A percentile compares a stretch with the other conserved stretches of the same genome.
phyloP scores from a whole-genome alignment of 2,888 invertebrate species.

The Melolontha melolontha region DNA sequence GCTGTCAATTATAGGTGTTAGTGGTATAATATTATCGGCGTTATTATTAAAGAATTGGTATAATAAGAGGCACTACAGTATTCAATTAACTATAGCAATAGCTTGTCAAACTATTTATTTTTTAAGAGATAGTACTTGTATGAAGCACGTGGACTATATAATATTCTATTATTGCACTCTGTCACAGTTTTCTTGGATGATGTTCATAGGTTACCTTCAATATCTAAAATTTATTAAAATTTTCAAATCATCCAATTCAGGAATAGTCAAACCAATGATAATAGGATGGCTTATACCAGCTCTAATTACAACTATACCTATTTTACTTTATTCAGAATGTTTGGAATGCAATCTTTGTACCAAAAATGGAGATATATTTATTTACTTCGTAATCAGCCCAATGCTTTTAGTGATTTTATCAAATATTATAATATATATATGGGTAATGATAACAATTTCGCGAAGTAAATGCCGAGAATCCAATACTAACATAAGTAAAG shows the following conservation, averaged over 20 bases:
- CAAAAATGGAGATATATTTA: constrained; percentile 26
- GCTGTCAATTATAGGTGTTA: constrained; percentile 13
- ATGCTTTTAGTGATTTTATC: constrained; percentile 21
- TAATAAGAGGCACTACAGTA: constrained; percentile 11
- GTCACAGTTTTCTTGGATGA: constrained; percentile 40
- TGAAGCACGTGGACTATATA: constrained; percentile 24
- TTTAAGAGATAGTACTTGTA: constrained; percentile 4
- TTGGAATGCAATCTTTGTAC: constrained; percentile 24
- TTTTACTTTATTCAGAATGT: constrained; percentile 21
- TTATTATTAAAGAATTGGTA: constrained; percentile 20
- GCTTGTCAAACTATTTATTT: constrained; percentile 22
- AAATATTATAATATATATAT: constrained; percentile 30
- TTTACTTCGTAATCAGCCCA: constrained; percentile 33
- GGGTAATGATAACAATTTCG: constrained; percentile 30
- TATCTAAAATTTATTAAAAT: constrained; percentile 36
- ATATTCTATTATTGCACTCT: constrained; percentile 33
- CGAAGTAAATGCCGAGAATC: constrained; percentile 14
- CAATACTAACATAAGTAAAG: neutral
- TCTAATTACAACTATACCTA: constrained; percentile 22
- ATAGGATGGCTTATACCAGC: constrained; percentile 31
- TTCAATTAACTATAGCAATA: constrained; percentile 27
- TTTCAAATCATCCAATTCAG: neutral
- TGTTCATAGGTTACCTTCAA: constrained; percentile 35
- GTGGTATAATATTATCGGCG: constrained; percentile 13
- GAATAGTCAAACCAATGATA: constrained; percentile 11